These are phyloP conservation scores for Sphenopsis melanotis DNA, from an alignment of 2,797 vertebrate species.

Conservation along the genomic window DNA sequence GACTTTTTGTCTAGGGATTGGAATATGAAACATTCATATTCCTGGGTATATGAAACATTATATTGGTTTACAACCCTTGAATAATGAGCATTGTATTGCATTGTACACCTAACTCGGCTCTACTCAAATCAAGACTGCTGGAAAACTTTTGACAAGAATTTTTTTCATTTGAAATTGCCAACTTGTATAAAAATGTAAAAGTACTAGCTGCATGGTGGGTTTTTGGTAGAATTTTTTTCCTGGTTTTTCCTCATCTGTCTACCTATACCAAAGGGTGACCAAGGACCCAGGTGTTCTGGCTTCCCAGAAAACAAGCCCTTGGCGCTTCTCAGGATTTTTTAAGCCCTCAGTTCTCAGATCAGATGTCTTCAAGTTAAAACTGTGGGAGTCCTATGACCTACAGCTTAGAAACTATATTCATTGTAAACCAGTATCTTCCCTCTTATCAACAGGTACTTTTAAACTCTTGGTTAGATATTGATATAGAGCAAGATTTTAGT, in stretches of 20 bases:
- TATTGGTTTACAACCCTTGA: background rate
- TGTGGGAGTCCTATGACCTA: accelerated
- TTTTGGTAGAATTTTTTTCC: background rate
- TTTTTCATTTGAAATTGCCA: accelerated
- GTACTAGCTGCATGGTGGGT: background rate
- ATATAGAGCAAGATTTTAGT: background rate
- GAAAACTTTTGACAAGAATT: background rate
- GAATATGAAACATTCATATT: background rate
- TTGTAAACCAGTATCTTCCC: background rate
- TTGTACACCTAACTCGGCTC: background rate
- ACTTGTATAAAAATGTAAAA: background rate
- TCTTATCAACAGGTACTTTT: background rate
- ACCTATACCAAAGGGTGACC: background rate
- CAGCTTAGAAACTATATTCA: background rate
- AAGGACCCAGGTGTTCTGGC: background rate
- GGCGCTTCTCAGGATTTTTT: background rate
- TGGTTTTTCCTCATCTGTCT: background rate
- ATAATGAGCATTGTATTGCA: background rate
- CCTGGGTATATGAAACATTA: background rate
- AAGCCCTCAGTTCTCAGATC: background rate
- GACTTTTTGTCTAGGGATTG: background rate
- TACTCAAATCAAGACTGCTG: background rate
- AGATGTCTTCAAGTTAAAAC: background rate
- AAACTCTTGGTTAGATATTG: background rate
- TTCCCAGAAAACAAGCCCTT: background rate